These are phyloP conservation scores for Pteropus rufus DNA, from an alignment of 2,797 vertebrate species.

Conservation along the genomic window DNA sequence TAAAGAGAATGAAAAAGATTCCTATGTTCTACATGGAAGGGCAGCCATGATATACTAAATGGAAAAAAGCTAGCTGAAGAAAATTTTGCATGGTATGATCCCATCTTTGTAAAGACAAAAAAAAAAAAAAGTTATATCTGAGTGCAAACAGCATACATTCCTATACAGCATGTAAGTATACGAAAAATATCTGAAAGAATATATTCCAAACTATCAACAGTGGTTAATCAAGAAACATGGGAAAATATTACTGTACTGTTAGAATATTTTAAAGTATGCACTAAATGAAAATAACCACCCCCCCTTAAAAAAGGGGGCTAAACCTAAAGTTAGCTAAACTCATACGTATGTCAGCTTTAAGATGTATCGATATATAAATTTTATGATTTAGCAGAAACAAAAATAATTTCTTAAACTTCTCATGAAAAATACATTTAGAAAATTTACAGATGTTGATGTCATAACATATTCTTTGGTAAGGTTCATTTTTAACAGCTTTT, in stretches of 20 bases:
- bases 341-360: not conserved
- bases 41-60: not conserved
- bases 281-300: not conserved
- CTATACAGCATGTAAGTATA: not conserved
- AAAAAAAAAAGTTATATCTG: not conserved
- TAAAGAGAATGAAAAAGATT: not conserved
- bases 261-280: not conserved
- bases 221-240: not conserved
- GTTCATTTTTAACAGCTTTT: constrained; percentile 11
- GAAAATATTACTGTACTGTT: not conserved
- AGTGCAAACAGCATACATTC: not conserved
- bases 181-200: not conserved
- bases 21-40: not conserved
- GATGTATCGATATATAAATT: not conserved
- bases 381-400: not conserved
- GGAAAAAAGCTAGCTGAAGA: not conserved
- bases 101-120: not conserved
- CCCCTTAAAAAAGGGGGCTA: not conserved
- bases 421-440: constrained; percentile 21
- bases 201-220: not conserved
- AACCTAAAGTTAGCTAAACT: not conserved
- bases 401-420: not conserved
- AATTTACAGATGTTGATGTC: not conserved
- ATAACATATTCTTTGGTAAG: not conserved
- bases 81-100: not conserved